Percentiles rank a stretch among this genome's conserved stretches.
Conservation (phyloP, 2,888 invertebrate genomes). For the Andrena fulva region DNA sequence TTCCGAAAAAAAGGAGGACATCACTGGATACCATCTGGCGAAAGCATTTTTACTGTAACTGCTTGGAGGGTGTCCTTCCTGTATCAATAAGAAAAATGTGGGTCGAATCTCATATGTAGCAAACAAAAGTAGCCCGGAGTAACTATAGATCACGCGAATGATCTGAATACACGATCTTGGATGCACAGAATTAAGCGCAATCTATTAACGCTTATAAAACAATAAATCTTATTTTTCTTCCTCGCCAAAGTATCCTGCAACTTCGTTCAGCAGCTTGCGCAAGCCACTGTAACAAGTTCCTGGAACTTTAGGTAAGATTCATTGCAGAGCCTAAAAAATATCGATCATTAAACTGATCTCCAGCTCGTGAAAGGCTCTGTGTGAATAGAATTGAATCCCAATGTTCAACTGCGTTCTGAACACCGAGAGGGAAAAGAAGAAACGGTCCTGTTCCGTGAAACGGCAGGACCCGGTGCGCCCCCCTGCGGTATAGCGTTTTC, state of each 20-base stretch:
- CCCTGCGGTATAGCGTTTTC: constrained; percentile 57
- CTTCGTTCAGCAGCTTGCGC: too few species aligned
- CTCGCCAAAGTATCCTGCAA: too few species aligned
- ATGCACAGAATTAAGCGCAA: neutral
- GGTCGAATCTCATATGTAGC: neutral
- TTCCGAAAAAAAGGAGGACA: constrained; percentile 65
- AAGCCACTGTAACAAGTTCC: too few species aligned
- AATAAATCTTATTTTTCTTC: neutral
- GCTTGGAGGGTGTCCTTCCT: neutral
- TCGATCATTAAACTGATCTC: neutral
- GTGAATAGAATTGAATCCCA: neutral
- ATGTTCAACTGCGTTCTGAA: neutral
- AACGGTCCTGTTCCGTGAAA: constrained; percentile 37
- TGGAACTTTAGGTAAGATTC: too few species aligned
- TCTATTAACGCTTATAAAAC: neutral
- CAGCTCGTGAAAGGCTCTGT: neutral
- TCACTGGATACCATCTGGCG: constrained; percentile 50
- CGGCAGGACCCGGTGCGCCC: constrained; percentile 59
- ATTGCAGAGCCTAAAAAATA: neutral
- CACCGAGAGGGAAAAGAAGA: neutral
- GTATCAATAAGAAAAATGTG: constrained; percentile 21
- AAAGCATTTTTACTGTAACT: constrained; percentile 43
- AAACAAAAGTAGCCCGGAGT: neutral
- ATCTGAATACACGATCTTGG: neutral
- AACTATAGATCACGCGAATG: neutral